Conservation (phyloP, 2,797 vertebrate species). For the Huso huso region DNA sequence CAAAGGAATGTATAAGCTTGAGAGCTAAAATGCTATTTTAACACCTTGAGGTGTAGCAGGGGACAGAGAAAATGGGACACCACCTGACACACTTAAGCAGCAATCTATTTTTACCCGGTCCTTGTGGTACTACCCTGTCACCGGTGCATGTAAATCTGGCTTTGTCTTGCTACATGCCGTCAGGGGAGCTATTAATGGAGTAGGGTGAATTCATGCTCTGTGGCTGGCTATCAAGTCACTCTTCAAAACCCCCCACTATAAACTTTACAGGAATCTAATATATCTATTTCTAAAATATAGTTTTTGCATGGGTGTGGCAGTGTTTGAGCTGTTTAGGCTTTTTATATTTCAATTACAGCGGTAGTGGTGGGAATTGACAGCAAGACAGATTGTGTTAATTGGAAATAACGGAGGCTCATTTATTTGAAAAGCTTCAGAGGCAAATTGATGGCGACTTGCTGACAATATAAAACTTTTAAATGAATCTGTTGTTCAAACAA, state of each 20-base stretch:
- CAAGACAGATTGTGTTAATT: too few species aligned
- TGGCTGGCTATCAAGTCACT: slow-evolving; percentile 3
- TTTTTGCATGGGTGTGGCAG: not conserved
- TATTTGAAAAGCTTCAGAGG: too few species aligned
- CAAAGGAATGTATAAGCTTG: slow-evolving; percentile 13
- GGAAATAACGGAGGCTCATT: too few species aligned
- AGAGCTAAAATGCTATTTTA: slow-evolving; percentile 38
- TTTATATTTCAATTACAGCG: not conserved
- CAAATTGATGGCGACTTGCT: too few species aligned
- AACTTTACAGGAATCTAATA: not conserved
- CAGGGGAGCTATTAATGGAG: not conserved
- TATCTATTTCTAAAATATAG: not conserved
- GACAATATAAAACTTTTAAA: too few species aligned
- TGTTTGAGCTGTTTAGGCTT: not conserved
- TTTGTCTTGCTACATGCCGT: slow-evolving; percentile 5
- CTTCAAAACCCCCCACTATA: slow-evolving; percentile 7
- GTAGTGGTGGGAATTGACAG: too few species aligned
- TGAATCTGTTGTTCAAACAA: too few species aligned
- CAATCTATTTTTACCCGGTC: slow-evolving; percentile 13
- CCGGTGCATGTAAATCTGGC: not conserved
- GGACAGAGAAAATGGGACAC: slow-evolving; percentile 44
- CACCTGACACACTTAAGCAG: slow-evolving; percentile 47
- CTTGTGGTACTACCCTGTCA: not conserved
- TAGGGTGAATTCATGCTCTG: slow-evolving; percentile 8
- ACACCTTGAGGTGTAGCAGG: slow-evolving; percentile 42